Conservation (phyloP, 2,113 vertebrate species). For the Symphodus melops region DNA sequence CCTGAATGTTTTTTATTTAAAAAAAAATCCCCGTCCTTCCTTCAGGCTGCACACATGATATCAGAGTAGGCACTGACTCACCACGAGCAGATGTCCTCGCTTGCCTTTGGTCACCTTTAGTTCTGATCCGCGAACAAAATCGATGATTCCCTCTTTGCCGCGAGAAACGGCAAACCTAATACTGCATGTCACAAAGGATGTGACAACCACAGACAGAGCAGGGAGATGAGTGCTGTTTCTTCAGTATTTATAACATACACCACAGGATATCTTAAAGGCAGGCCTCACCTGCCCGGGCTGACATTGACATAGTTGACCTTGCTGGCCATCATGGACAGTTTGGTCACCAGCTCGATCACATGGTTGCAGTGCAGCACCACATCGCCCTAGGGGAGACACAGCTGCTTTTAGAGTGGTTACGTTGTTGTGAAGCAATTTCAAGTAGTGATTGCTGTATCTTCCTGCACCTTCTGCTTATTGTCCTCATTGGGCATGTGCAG, state of each 20-base stretch:
- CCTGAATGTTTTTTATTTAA: constrained; percentile 10
- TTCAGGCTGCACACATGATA: constrained; percentile 30
- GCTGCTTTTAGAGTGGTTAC: constrained; percentile 19
- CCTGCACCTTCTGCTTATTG: constrained; percentile 93
- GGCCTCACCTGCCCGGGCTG: constrained; percentile 93
- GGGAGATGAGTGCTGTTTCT: constrained; percentile 3
- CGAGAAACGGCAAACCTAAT: constrained; percentile 91
- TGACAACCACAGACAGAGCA: neutral
- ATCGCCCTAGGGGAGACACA: constrained; percentile 85
- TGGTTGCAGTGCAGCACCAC: constrained; percentile 94
- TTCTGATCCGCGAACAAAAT: constrained; percentile 91
- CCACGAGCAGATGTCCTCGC: constrained; percentile 96
- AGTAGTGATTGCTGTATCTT: constrained; percentile 6
- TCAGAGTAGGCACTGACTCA: constrained; percentile 80
- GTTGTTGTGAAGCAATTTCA: neutral
- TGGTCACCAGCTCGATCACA: constrained; percentile 93
- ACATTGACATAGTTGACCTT: constrained; percentile 90
- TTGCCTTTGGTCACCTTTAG: constrained; percentile 94
- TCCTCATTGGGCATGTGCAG: constrained; percentile 92
- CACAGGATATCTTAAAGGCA: neutral
- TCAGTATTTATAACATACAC: neutral
- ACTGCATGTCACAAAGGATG: constrained; percentile 74
- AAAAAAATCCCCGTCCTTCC: neutral
- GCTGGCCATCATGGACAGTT: constrained; percentile 88
- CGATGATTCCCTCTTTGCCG: constrained; percentile 92